Conservation (phyloP, 2,113 vertebrate genomes). For the Dryoscopus gambensis region DNA sequence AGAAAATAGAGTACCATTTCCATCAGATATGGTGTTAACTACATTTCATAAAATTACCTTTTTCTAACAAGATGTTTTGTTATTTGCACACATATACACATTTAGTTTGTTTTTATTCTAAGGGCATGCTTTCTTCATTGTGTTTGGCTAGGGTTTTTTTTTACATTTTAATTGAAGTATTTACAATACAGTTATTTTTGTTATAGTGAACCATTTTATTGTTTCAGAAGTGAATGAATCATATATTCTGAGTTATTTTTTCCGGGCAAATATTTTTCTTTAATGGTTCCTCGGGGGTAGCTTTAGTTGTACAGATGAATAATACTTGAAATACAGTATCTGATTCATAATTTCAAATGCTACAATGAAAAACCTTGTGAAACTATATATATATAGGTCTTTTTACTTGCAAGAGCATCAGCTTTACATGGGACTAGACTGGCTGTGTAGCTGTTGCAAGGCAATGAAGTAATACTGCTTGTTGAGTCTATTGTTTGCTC, state of each 20-base stretch:
- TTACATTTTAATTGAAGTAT: background rate
- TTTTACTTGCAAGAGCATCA: background rate
- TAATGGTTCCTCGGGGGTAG: slow-evolving; percentile 8
- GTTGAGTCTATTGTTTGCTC: background rate
- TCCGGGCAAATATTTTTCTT: slow-evolving; percentile 45
- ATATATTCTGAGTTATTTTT: slow-evolving; percentile 53
- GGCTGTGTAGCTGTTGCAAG: background rate
- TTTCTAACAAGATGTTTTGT: background rate
- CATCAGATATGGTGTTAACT: background rate
- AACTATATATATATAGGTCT: background rate
- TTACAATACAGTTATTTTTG: slow-evolving; percentile 37
- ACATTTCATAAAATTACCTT: background rate
- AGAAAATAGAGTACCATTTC: background rate
- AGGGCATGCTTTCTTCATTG: background rate
- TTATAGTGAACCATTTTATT: slow-evolving; percentile 13
- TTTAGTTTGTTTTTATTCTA: background rate
- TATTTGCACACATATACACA: background rate
- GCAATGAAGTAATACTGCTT: background rate
- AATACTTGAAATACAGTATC: background rate
- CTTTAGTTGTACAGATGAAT: slow-evolving; percentile 24
- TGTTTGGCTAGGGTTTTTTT: background rate
- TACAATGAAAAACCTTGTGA: background rate
- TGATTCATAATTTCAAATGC: background rate
- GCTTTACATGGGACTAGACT: background rate
- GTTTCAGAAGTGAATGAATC: slow-evolving; percentile 59